Evolutionary conservation across 2,113 vertebrate genomes (phyloP), one percentile per base, ranked within the genome.

Genomic region (Vulpes ferrilata): DNA sequence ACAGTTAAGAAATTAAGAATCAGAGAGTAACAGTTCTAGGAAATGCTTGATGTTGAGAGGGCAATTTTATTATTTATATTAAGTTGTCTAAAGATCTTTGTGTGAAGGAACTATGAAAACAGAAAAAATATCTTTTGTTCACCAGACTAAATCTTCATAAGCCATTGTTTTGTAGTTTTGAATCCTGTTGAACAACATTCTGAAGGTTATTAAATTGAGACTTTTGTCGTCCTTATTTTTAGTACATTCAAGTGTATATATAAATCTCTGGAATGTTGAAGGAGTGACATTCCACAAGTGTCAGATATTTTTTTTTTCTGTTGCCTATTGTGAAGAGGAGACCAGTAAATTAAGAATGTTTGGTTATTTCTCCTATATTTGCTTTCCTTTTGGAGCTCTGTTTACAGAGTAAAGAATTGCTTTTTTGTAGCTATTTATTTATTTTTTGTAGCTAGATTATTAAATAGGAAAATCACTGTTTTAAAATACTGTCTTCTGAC

Each of bases 211-310:
- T 98, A 95, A 94, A 51, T 87, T 32, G 38, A 95, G 94, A 94
- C 55, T 92, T 96, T 96, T 97, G 92, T 96, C 79, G 92, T 90
- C n/a, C 93, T 94, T 93, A 73, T 95, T 96, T 95, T 80, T 93
- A 96, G 79, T 64, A 87, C 32, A 51, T 51, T 88, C 27, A 92
- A 93, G 92, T 96, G 92, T 96, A 85, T 85, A 79, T 88, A 85
- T 88, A 92, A 97, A 84, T 95, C 97, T 97, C 57, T 93, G 96
- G 97, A 98, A 97, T 97, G 94, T 80, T 81, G 93, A 88, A 93
- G 85, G 60, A 92, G 55, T 97, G 88, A 88, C 97, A 96, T 97
- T 97, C 92, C 92, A 79, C 67, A 95, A 67, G 85, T 35, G 87
- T 88, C 55, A 87, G 65, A 27, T 64, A 22, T 76, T 60, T 73